Evolutionary conservation across 2,888 invertebrate species (phyloP), one percentile per base, ranked within the genome.

Genomic region (Eumerus sabulonum): DNA sequence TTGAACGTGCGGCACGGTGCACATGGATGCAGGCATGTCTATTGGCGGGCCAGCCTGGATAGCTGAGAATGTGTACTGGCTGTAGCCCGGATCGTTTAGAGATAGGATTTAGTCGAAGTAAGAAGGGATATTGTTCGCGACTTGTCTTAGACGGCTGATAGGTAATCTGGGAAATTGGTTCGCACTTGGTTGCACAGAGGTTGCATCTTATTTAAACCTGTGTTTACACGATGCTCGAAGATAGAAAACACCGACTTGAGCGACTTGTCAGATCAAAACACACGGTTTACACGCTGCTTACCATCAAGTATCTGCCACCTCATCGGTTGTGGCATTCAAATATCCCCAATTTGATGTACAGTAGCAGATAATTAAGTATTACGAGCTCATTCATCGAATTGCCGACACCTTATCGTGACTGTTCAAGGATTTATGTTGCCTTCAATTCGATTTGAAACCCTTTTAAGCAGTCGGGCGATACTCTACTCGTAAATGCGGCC

Each of bases 351-450:
- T 66, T 54, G 54, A 47, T 44, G 44, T 38, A 59, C 73, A 64
- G 79, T 70, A 64, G 79, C 79, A 68, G 50, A 73, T 79, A 79
- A 74, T 79, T 79, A 79, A 79, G 74, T 74, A 68, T 79, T 79
- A 79, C 74, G 73, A 79, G 73, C 79, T 74, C 73, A 79, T 79
- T 79, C 68, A 79, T 79, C 74, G 79, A 63, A 74, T 74, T 38
- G 73, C 74, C 73, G 73, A 68, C 79, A 79, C 79, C 79, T 79
- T 79, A 79, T 79, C 79, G 79, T 79, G 79, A 79, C 79, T 74
- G 48, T 13, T 68, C 79, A 64, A 79, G 73, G 79, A 79, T 79
- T 79, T 74, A 79, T 74, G 48, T 62, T 74, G 63, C 64, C 67
- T 64, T 74, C 68, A 57, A 68, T 54, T 45, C 74, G 79, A 79